Evolutionary conservation across 1,140 invertebrate genomes (phyloP).

Genomic region (Geopemphigus sp.): DNA sequence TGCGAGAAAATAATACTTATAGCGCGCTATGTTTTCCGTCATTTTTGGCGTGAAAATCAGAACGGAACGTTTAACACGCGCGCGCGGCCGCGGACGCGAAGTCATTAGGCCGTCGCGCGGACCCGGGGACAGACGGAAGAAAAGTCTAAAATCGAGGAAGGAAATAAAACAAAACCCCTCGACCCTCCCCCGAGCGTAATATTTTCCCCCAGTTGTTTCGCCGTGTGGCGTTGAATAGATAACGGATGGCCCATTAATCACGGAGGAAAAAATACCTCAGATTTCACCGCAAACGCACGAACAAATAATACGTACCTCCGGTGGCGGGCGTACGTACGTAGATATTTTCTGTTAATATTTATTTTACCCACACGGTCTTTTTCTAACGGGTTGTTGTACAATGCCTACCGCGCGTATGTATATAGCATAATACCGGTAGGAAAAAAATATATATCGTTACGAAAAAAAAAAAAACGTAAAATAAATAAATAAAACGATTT

Average conservation of each 20-base stretch:
- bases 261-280: slow-evolving; percentile 21
- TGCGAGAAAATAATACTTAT: too few species aligned
- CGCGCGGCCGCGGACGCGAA: not conserved
- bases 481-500: slow-evolving; percentile 42
- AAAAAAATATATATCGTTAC: not conserved
- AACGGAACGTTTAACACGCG: not conserved
- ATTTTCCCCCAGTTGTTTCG: slow-evolving; percentile 30
- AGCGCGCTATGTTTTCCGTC: too few species aligned
- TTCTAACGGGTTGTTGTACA: slow-evolving; percentile 35
- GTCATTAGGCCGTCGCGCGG: not conserved
- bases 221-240: slow-evolving; percentile 4
- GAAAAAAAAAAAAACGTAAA: not conserved
- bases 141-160: not conserved
- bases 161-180: not conserved
- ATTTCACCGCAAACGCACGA: slow-evolving; percentile 15
- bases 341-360: slow-evolving; percentile 45
- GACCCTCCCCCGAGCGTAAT: too few species aligned
- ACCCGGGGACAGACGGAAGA: not conserved
- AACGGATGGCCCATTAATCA: slow-evolving; percentile 43
- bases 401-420: slow-evolving; percentile 3
- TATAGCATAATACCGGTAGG: slow-evolving; percentile 25
- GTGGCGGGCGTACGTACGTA: slow-evolving; percentile 7
- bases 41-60: not conserved
- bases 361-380: slow-evolving; percentile 46
- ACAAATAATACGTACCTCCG: not conserved